Evolutionary conservation across 2,113 vertebrate species (phyloP), one percentile per base, ranked within the genome.

Genomic region (Polyodon spathula): DNA sequence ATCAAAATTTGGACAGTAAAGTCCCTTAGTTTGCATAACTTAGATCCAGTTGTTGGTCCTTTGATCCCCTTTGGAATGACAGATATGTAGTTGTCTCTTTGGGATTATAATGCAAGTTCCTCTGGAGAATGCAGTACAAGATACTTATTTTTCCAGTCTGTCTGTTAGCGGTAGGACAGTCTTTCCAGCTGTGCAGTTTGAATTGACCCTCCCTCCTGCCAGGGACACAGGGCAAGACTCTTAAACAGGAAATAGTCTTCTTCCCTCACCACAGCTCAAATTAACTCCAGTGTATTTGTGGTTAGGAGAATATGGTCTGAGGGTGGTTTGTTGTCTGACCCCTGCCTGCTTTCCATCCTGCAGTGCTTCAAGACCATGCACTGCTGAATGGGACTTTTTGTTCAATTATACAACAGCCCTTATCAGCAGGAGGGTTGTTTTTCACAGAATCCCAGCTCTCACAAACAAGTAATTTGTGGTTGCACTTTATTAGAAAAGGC

Each of bases 311-410:
- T 11, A n/a, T 50, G 48, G 48, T 5, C 48, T 14, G 12, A n/a
- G 15, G 48, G 48, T 11, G 48, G 48, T 50, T 50, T 50, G 48
- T 50, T 50, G 48, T 50, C 48, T 50, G 48, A 50, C 48, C 48
- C 5, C 15, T 50, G 14, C 48, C 15, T 50, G 48, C 48, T n/a
- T 50, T 4, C 48, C 48, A 6, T 5, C 48, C 48, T 50, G 12
- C 48, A 50, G 27, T 27, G 27, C 27, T 27, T 10, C 48, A 50
- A 12, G 48, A 50, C 15, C 15, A 6, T 50, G 48, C 6, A 50
- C 48, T 50, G 46, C 27, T 27, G 27, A 27, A 27, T 27, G 27
- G 11, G 48, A 11, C 48, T 50, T 50, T 50, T 50, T 50, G 48
- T 50, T 50, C 27, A 27, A 27, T 27, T 27, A 27, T 27, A 27